Conservation (phyloP, 2,888 invertebrate genomes). For the Drosophila kambysellisi region DNA sequence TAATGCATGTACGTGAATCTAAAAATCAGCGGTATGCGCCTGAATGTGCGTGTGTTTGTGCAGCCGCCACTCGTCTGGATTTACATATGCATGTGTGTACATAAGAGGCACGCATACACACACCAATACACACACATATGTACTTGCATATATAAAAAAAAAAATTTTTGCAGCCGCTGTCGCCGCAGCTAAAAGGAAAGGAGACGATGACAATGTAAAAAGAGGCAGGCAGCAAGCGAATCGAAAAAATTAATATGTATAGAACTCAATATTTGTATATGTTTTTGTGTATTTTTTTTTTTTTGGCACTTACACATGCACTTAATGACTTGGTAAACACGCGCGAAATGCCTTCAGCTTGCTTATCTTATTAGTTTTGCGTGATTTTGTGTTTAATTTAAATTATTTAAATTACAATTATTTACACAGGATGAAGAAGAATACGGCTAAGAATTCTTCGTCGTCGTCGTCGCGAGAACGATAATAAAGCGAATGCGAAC, state of each 20-base stretch:
- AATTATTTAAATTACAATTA: slow-evolving; percentile 81
- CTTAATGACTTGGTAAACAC: slow-evolving; percentile 71
- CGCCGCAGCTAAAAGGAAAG: slow-evolving; percentile 66
- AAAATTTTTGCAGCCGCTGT: slow-evolving; percentile 58
- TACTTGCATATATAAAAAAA: slow-evolving; percentile 52
- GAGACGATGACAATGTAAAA: slow-evolving; percentile 75
- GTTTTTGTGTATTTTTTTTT: slow-evolving; percentile 10
- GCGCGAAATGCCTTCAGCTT: slow-evolving; percentile 57
- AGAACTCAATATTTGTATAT: slow-evolving; percentile 42
- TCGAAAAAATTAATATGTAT: slow-evolving; percentile 51
- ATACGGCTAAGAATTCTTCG: slow-evolving; percentile 80
- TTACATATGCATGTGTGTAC: slow-evolving; percentile 36
- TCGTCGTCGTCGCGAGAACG: slow-evolving; percentile 82
- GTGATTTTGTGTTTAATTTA: slow-evolving; percentile 73
- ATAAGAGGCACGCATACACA: slow-evolving; percentile 13
- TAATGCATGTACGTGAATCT: neutral
- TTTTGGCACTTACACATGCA: slow-evolving; percentile 74
- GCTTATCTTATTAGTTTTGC: slow-evolving; percentile 62
- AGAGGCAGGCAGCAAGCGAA: slow-evolving; percentile 49
- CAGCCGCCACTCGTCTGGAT: slow-evolving; percentile 68
- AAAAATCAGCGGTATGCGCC: slow-evolving; percentile 39
- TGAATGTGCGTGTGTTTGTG: slow-evolving; percentile 32
- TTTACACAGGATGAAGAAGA: slow-evolving; percentile 83
- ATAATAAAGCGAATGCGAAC: slow-evolving; percentile 77
- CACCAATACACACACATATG: slow-evolving; percentile 19